A percentile compares a stretch with the other conserved stretches of the same genome.
Evolutionary conservation across 1,140 invertebrate species (phyloP).

Genomic region (Caenorhabditis inopinata): DNA sequence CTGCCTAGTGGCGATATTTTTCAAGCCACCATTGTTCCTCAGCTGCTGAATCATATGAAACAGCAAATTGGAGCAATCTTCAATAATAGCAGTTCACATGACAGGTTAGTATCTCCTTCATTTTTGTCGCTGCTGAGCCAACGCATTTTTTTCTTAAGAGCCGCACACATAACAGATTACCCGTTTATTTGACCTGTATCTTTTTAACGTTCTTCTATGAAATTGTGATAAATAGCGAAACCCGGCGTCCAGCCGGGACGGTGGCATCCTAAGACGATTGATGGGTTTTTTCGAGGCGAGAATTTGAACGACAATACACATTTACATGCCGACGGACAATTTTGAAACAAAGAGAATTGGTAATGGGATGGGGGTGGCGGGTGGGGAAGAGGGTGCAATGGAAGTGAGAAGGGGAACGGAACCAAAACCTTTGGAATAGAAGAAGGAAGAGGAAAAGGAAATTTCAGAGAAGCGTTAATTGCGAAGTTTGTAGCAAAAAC

Average conservation of each 20-base stretch:
- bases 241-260: background rate
- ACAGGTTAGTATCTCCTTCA: slow-evolving; percentile 29
- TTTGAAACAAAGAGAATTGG: slow-evolving; percentile 34
- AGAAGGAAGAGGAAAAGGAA: too few relatives aligned
- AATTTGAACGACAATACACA: slow-evolving; percentile 27
- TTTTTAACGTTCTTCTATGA: slow-evolving; percentile 2
- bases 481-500: too few relatives aligned
- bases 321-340: slow-evolving; percentile 21
- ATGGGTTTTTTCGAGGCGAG: slow-evolving; percentile 25
- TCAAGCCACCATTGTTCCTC: slow-evolving; percentile 36
- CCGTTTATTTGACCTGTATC: slow-evolving; percentile 13
- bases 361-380: background rate
- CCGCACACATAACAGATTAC: background rate
- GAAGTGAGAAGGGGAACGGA: background rate
- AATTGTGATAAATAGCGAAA: slow-evolving; percentile 26
- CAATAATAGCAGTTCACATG: background rate
- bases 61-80: slow-evolving; percentile 28
- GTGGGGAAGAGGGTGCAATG: background rate
- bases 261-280: slow-evolving; percentile 2
- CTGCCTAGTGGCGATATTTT: slow-evolving; percentile 39
- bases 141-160: too few relatives aligned
- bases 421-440: background rate
- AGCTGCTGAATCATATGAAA: slow-evolving; percentile 37
- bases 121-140: too few relatives aligned
- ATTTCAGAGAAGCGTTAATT: too few relatives aligned